These are phyloP conservation scores for Melierax canorus DNA, from an alignment of 2,113 vertebrate species.

Conservation along the genomic window DNA sequence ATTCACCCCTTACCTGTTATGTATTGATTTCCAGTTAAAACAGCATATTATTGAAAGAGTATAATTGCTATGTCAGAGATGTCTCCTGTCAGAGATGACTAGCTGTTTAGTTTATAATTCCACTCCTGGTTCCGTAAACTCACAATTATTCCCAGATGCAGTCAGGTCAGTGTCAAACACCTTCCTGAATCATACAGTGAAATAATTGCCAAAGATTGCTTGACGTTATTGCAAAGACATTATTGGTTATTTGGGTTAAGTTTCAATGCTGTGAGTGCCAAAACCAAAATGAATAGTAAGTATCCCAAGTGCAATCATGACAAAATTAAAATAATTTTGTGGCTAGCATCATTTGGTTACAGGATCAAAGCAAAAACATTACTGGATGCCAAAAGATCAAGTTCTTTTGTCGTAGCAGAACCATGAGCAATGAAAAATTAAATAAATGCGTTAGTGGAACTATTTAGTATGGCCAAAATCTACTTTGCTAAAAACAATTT, in stretches of 20 bases:
- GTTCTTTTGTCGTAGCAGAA: not conserved
- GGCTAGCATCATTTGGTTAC: not conserved
- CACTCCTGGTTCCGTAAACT: not conserved
- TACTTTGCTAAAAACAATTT: not conserved
- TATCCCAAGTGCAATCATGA: not conserved
- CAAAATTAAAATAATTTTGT: not conserved
- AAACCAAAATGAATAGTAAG: not conserved
- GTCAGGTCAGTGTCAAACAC: not conserved
- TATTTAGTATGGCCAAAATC: not conserved
- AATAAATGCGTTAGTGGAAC: not conserved
- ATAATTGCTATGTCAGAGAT: not conserved
- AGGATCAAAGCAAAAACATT: slow-evolving; percentile 16
- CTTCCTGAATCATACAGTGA: not conserved
- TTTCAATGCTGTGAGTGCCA: not conserved
- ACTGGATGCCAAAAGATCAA: not conserved
- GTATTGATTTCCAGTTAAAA: not conserved
- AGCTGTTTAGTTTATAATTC: not conserved
- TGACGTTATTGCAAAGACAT: not conserved
- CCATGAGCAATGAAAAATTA: not conserved
- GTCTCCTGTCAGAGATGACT: not conserved
- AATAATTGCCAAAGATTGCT: not conserved
- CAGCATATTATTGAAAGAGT: not conserved
- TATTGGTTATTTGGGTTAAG: not conserved
- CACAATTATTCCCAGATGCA: not conserved
- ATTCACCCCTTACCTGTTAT: not conserved